Base-by-base conservation (phyloP, 2,888 invertebrate genomes). In the Epirrita christyi region DNA sequence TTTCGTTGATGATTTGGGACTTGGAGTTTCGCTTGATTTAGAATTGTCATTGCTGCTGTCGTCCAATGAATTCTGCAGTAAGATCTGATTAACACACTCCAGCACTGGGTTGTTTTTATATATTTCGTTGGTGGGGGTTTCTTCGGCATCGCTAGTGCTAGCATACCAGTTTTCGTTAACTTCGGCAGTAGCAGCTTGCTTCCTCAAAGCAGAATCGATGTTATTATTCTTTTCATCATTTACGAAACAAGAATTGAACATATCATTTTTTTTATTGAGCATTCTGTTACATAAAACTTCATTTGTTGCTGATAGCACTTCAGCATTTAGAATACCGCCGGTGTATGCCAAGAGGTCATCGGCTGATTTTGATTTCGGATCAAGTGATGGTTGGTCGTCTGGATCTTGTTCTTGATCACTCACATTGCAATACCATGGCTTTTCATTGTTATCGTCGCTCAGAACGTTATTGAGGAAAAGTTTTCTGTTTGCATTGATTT, bases 31-130 rank as follows among this genome's bases (percentile, higher is more conserved):
- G 66, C 92, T 91, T 38, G 87, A 88, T 68, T 90, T 88, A 7
- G 91, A 89, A 68, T 86, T 88, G 62, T 92, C 92, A 67, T 89
- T 90, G 61, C 90, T 91, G 67, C 92, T 93, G 58, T 92, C 94
- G 62, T 94, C 94, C 79, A 94, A 89, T 14, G 94, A 94, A 78
- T 97, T 96, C 70, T 96, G 95, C 29, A 97, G 84, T 37, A 97
- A 86, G 70, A 97, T 97, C 85, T 96, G 97, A 87, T 97, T 97
- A 65, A 97, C 96, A 76, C 97, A 97, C 82, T 97, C 97, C 47
- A 97, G 84, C 6, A 97, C 97, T 0, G 97, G 97, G 85, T 97
- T 97, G 67, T 96, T 96, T 79, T 95, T 94, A 67, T 95, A 95
- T 67, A 95, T 94, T 76, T 94, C 94, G 74, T 93, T 93, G 15